Percentiles rank a stretch among this genome's conserved stretches.
phyloP scores from a whole-genome alignment of 1,140 invertebrate species.

The Scaptomyza montana region DNA sequence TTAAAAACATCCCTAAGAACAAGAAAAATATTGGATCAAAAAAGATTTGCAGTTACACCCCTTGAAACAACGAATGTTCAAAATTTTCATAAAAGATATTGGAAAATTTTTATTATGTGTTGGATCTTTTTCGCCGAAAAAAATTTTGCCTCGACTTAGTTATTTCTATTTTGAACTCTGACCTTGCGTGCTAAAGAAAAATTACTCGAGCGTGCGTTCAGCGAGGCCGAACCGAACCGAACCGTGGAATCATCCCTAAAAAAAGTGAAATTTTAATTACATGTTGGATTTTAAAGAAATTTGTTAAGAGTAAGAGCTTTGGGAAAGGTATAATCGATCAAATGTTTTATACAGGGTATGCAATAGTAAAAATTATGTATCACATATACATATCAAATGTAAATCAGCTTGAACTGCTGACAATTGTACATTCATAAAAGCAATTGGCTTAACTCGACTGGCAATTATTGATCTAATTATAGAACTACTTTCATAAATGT shows the following conservation, averaged over 20 bases:
- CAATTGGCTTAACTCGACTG: slow-evolving; percentile 30
- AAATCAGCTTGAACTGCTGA: neutral
- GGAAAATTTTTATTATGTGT: slow-evolving; percentile 61
- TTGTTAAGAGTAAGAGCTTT: slow-evolving; percentile 36
- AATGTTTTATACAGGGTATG: neutral
- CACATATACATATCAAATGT: too few relatives aligned
- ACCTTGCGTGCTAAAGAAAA: slow-evolving; percentile 55
- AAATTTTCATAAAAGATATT: slow-evolving; percentile 42
- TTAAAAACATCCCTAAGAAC: slow-evolving; percentile 56
- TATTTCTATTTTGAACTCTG: slow-evolving; percentile 55
- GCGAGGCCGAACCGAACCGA: slow-evolving; percentile 4
- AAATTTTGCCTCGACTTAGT: slow-evolving; percentile 32
- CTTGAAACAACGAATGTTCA: slow-evolving; percentile 30
- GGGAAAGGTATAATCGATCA: neutral
- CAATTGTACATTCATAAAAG: slow-evolving; percentile 28
- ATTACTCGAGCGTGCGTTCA: slow-evolving; percentile 60
- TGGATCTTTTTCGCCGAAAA: slow-evolving; percentile 42
- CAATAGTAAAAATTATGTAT: neutral
- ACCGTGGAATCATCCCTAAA: slow-evolving; percentile 53
- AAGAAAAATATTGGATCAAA: neutral
- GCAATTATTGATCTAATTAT: slow-evolving; percentile 32
- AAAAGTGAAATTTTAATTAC: slow-evolving; percentile 64
- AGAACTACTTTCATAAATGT: slow-evolving; percentile 22
- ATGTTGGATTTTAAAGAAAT: slow-evolving; percentile 34
- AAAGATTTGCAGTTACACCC: slow-evolving; percentile 48